Conservation (phyloP, 2,797 vertebrate species). For the Anguilla pacifica region DNA sequence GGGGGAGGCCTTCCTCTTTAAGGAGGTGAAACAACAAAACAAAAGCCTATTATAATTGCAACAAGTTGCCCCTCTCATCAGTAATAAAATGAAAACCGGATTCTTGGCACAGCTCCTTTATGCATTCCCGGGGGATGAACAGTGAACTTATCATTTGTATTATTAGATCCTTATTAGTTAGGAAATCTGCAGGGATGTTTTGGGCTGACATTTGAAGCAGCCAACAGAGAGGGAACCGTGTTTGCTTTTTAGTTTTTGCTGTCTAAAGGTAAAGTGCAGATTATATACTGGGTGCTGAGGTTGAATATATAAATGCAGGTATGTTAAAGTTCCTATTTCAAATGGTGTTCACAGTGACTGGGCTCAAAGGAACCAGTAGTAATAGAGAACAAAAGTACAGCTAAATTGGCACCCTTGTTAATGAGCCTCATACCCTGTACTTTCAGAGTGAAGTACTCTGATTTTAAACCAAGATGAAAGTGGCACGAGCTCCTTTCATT, state of each 20-base stretch:
- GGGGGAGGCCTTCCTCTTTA: not conserved
- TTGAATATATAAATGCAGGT: not conserved
- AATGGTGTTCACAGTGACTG: not conserved
- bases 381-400: not conserved
- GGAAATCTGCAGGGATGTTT: not conserved
- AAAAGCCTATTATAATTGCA: not conserved
- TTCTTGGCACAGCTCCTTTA: not conserved
- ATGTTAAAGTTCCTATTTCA: not conserved
- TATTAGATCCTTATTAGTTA: not conserved
- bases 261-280: not conserved
- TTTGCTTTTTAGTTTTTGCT: not conserved
- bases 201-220: not conserved
- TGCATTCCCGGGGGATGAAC: not conserved
- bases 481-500: slow-evolving; percentile 9
- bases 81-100: not conserved
- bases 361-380: no score
- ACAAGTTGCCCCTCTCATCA: slow-evolving; percentile 5
- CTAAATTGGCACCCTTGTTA: not conserved
- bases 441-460: slow-evolving; percentile 8
- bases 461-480: not conserved
- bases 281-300: not conserved
- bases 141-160: not conserved
- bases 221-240: not conserved
- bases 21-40: not conserved
- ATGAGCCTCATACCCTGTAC: not conserved